Evolutionary conservation across 2,113 vertebrate species (phyloP), one percentile per base, ranked within the genome.

Genomic region (Petrocephalus zakoni): DNA sequence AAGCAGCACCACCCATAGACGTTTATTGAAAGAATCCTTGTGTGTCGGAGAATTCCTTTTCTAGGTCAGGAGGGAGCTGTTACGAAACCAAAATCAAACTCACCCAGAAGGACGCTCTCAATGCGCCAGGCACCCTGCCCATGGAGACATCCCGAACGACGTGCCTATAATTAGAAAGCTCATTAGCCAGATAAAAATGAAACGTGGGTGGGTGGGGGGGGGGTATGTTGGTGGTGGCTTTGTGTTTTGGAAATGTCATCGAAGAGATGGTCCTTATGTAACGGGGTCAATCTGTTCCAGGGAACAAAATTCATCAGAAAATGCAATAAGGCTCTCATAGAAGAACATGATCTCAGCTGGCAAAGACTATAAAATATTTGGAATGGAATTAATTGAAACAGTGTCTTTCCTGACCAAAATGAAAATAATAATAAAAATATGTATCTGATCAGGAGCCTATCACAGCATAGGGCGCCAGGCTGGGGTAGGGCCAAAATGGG

Each of bases 121-220:
- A 87, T 52, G 89, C 89, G 88, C 90, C 90, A 89, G 87, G 64
- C 85, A 88, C 89, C 89, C 87, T 88, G 90, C 87, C 78, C 72
- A 47, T 49, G 90, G 91, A 92, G 90, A 90, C 82, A 25, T 88
- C 91, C 89, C 89, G 88, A 92, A 91, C 91, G 89, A 89, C 82
- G 88, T 68, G 56, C 13, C 91, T 92, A 92, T 89, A 90, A 91
- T 90, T 92, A 88, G 91, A 92, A 51, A 91, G 78, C 89, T 89
- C 87, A 91, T 92, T 91, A 92, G 89, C 64, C 21, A 37, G 49
- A n/a, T 19, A 83, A 83, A 83, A 83, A 47, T 9, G 21, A n/a
- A 49, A 17, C 4, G 4, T 21, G 46, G 68, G 29, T 5, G 19
- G 61, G 11, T n/a, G 78, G 81, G 46, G 19, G 64, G 64, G 46